A percentile compares a stretch with the other conserved stretches of the same genome.
Evolutionary conservation across 2,888 invertebrate species (phyloP).

Genomic region (Conops quadrifasciatus): DNA sequence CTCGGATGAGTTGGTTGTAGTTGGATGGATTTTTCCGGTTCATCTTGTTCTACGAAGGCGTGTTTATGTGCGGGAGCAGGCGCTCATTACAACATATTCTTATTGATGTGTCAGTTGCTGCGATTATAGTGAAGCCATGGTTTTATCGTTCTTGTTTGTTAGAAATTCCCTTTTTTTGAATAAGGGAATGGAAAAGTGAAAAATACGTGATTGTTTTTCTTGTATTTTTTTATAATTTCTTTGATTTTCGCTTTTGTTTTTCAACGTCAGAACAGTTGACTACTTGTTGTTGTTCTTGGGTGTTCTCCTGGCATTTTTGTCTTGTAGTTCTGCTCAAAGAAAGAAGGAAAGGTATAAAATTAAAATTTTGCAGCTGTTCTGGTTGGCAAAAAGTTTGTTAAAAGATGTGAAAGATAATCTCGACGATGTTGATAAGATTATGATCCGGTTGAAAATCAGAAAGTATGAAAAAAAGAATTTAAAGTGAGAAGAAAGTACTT

Average conservation of each 20-base stretch:
- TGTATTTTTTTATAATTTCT: not conserved
- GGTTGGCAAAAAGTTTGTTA: too few species aligned
- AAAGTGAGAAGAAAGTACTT: too few species aligned
- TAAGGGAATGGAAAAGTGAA: conserved; percentile 26
- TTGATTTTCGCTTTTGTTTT: not conserved
- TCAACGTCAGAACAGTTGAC: not conserved
- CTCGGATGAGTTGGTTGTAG: conserved; percentile 13
- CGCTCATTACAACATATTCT: too few species aligned
- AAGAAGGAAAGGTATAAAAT: too few species aligned
- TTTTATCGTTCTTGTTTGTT: not conserved
- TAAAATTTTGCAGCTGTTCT: too few species aligned
- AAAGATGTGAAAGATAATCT: too few species aligned
- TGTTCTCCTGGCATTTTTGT: too few species aligned
- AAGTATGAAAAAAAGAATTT: too few species aligned
- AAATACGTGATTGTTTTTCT: conserved; percentile 21
- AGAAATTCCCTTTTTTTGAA: conserved; percentile 31
- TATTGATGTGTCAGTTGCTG: not conserved
- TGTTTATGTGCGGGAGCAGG: conserved; percentile 2
- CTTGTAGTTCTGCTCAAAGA: too few species aligned
- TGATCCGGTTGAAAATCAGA: too few species aligned
- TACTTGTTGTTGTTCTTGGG: too few species aligned
- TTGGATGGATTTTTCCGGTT: not conserved
- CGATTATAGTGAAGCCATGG: conserved; percentile 5
- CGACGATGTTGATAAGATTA: too few species aligned
- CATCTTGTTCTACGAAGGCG: not conserved